These are phyloP conservation scores for Empis livida DNA, from an alignment of 2,888 invertebrate genomes.

Conservation along the genomic window DNA sequence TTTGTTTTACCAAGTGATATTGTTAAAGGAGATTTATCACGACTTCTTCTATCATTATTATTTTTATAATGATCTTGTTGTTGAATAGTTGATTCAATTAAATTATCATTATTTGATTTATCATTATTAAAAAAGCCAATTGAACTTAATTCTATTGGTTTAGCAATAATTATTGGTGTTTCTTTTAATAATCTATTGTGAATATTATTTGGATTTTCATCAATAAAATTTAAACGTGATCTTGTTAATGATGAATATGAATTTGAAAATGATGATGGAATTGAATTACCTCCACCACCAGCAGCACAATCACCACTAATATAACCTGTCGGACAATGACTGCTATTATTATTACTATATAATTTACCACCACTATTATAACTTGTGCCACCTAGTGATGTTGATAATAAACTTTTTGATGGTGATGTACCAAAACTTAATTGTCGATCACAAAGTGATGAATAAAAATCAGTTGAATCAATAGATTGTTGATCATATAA, in stretches of 20 bases:
- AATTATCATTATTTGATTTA: not conserved
- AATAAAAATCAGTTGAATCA: constrained; percentile 20
- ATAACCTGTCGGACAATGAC: not conserved
- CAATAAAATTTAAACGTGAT: not conserved
- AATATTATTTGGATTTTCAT: not conserved
- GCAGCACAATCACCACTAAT: not conserved
- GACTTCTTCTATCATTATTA: too few relatives aligned
- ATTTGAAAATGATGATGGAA: too few relatives aligned
- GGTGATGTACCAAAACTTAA: constrained; percentile 27
- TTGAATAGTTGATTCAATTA: not conserved
- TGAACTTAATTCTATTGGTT: constrained; percentile 22
- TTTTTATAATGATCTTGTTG: too few relatives aligned
- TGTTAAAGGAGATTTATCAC: too few relatives aligned
- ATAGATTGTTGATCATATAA: too few relatives aligned
- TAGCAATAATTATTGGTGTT: constrained; percentile 15
- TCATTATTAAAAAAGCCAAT: constrained; percentile 19
- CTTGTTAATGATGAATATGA: not conserved
- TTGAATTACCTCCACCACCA: not conserved
- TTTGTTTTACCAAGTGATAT: too few relatives aligned
- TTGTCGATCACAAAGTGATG: constrained; percentile 28
- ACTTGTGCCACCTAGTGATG: too few relatives aligned
- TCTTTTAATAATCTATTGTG: not conserved
- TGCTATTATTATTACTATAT: not conserved
- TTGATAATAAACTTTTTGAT: constrained; percentile 20
- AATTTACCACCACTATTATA: too few relatives aligned